These are phyloP conservation scores for Maniola hyperantus DNA, from an alignment of 2,888 invertebrate species.

Conservation along the genomic window DNA sequence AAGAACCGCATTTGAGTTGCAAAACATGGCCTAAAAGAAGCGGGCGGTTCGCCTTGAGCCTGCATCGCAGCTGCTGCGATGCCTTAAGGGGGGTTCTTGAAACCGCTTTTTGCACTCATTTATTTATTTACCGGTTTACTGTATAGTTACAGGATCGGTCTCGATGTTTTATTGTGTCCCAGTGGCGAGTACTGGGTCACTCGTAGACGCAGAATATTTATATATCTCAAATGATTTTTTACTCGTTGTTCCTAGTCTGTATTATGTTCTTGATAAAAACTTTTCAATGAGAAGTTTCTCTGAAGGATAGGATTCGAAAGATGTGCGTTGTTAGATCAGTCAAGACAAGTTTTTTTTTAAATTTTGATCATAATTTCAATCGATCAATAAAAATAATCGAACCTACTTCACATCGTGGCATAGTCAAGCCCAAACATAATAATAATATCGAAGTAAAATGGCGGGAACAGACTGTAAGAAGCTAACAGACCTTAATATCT, in stretches of 20 bases:
- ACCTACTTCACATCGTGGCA: not conserved
- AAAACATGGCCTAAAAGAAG: constrained; percentile 55
- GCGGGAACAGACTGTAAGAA: not conserved
- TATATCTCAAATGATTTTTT: not conserved
- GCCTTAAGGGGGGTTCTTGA: constrained; percentile 66
- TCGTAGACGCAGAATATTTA: not conserved
- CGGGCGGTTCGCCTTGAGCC: constrained; percentile 74
- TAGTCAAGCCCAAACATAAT: not conserved
- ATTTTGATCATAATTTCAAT: no score
- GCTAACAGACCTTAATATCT: not conserved
- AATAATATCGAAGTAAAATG: not conserved
- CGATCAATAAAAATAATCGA: no score
- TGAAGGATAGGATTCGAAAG: no score
- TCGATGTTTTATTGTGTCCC: constrained; percentile 32
- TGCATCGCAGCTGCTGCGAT: constrained; percentile 62
- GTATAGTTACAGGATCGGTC: constrained; percentile 51
- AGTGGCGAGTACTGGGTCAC: constrained; percentile 22
- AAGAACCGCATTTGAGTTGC: constrained; percentile 63
- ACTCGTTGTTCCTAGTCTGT: not conserved
- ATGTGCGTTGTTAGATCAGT: no score
- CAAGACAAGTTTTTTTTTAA: no score
- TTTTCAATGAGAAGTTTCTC: no score
- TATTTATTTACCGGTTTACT: constrained; percentile 70
- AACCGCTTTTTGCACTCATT: constrained; percentile 64
- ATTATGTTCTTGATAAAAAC: not conserved